These are phyloP conservation scores for human DNA, from an alignment of 2,113 vertebrate genomes.

Conservation along the genomic window DNA sequence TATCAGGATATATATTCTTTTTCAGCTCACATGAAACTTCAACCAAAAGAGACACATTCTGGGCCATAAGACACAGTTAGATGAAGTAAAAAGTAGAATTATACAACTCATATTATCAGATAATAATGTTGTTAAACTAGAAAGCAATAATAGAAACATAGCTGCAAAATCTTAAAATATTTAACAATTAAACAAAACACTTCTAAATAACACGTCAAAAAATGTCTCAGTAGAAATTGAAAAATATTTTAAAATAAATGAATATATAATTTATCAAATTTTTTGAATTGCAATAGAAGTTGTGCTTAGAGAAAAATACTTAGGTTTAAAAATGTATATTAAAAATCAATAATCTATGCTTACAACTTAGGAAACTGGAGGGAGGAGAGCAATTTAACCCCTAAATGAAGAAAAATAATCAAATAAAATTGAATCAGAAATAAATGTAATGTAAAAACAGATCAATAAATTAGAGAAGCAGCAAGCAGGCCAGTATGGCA, in stretches of 20 bases:
- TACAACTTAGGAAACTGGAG: background rate
- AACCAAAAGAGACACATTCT: background rate
- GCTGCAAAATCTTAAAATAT: background rate
- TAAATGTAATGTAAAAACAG: background rate
- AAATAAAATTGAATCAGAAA: background rate
- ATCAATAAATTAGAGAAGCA: too few species aligned
- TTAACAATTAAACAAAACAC: background rate
- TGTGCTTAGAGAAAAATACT: background rate
- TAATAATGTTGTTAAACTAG: background rate
- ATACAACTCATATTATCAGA: background rate
- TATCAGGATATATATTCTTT: background rate
- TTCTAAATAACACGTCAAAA: background rate
- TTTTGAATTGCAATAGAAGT: background rate
- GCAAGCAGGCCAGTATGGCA: too few species aligned
- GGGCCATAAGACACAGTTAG: background rate
- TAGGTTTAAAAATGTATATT: background rate
- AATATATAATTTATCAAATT: background rate
- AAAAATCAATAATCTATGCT: background rate
- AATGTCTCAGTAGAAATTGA: background rate
- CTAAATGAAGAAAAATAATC: background rate
- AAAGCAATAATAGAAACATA: background rate
- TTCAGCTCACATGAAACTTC: background rate
- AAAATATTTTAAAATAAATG: background rate
- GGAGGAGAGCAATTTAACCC: background rate
- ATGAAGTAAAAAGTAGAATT: background rate